A percentile compares a stretch with the other conserved stretches of the same genome.
Conservation (phyloP, 2,888 invertebrate species). For the Sesia apiformis region DNA sequence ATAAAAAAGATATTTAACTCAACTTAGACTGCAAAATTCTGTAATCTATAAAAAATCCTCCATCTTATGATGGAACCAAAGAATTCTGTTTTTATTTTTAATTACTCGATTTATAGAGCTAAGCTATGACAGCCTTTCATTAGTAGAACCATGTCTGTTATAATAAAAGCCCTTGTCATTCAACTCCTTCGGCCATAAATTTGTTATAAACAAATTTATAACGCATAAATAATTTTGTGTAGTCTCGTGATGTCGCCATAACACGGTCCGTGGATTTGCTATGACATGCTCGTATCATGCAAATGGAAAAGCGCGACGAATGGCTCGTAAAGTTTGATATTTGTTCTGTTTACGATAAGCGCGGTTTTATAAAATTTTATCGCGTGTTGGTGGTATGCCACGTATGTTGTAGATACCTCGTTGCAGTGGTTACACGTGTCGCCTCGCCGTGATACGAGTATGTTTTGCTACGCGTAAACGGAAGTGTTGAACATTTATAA, state of each 20-base stretch:
- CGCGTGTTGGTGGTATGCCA: slow-evolving; percentile 38
- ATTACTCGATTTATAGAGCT: too few species aligned
- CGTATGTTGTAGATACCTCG: slow-evolving; percentile 16
- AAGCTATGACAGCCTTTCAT: too few species aligned
- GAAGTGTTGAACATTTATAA: neutral
- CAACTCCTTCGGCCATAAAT: too few species aligned
- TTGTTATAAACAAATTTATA: slow-evolving; percentile 19
- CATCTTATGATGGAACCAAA: too few species aligned
- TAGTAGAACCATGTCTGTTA: too few species aligned
- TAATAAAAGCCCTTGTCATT: too few species aligned
- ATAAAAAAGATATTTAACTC: too few species aligned
- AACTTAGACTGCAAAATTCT: too few species aligned
- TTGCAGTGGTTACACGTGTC: neutral
- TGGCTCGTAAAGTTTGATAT: slow-evolving; percentile 64
- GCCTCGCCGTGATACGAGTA: neutral
- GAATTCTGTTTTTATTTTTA: too few species aligned
- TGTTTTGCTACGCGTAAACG: too few species aligned
- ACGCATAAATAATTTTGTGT: slow-evolving; percentile 25
- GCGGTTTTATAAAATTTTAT: slow-evolving; percentile 65
- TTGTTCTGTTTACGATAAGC: slow-evolving; percentile 70
- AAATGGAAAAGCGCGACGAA: slow-evolving; percentile 64
- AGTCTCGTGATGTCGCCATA: slow-evolving; percentile 29
- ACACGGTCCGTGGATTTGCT: slow-evolving; percentile 24
- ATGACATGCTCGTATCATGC: slow-evolving; percentile 53
- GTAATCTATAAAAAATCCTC: too few species aligned